These are phyloP conservation scores for Agapornis canus DNA, from an alignment of 2,797 vertebrate species.

Conservation along the genomic window DNA sequence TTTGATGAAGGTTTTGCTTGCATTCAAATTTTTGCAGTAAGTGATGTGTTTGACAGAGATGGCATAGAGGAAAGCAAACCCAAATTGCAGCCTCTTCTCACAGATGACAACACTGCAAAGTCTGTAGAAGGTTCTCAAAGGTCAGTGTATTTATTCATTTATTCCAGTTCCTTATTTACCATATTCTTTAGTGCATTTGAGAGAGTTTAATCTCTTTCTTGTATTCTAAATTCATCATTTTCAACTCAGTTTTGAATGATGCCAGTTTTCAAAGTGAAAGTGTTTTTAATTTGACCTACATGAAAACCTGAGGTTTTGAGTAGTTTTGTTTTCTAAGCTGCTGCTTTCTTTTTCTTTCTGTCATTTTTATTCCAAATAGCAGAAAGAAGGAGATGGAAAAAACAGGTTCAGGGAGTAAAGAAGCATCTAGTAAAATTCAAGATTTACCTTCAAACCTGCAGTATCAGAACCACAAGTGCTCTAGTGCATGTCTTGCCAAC, in stretches of 20 bases:
- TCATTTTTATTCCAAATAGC: slow-evolving; percentile 32
- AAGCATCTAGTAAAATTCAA: not conserved
- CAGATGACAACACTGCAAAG: not conserved
- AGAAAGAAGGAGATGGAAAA: slow-evolving; percentile 19
- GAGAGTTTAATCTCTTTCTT: not conserved
- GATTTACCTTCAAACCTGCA: not conserved
- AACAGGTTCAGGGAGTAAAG: not conserved
- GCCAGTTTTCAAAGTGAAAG: not conserved
- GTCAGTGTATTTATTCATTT: slow-evolving; percentile 51
- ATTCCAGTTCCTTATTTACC: not conserved
- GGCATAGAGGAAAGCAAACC: not conserved
- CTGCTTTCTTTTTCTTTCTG: not conserved
- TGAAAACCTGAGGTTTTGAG: not conserved
- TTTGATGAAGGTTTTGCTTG: not conserved
- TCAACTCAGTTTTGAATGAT: not conserved
- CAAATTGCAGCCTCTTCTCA: not conserved
- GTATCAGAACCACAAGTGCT: slow-evolving; percentile 76
- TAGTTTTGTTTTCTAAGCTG: not conserved
- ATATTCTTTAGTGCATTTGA: not conserved
- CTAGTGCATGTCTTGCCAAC: slow-evolving; percentile 77
- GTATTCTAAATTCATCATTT: not conserved
- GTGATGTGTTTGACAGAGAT: not conserved
- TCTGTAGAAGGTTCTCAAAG: not conserved
- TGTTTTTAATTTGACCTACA: not conserved
- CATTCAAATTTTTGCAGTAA: slow-evolving; percentile 33